Base-by-base conservation (phyloP, 2,113 vertebrate species). In the Burhinus bistriatus region DNA sequence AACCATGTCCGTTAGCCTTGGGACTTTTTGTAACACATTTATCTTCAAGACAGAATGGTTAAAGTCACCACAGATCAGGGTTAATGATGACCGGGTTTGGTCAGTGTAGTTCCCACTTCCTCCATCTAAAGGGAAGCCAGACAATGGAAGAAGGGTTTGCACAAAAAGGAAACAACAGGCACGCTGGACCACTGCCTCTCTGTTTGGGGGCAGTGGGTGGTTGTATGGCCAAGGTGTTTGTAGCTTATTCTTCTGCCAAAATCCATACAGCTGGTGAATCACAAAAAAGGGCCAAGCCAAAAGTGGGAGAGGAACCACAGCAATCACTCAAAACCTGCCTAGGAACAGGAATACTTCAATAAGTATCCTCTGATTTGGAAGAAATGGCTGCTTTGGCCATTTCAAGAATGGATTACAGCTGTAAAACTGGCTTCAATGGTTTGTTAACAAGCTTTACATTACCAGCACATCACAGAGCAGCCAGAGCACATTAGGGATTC, bases 361-460 rank as follows among this genome's bases (percentile, higher is more conserved):
- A 93, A 84, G 80, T 57, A 82, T 32, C 52, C 52, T 78, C 40
- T 45, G 59, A 84, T 82, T 85, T 6, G 4, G 52, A 96, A 87
- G 61, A 91, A 91, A 82, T 0, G 4, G 26, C 73, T 82, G 47
- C 26, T 87, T 76, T 66, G 38, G 23, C 69, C 36, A 65, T 71
- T 91, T 91, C 61, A 76, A 69, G 57, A 85, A 87, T 20, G 44
- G 59, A 71, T 82, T 69, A 69, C 61, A 91, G 87, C 44, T 85
- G 57, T 72, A 84, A 84, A 94, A 84, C 7, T 30, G 84, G n/a
- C 42, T 87, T 87, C 61, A 64, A 10, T 61, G 25, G 32, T 49
- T 91, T 96, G 57, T 79, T 93, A 91, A 89, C 47, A 82, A 87
- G 87, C 38, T 89, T 91, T 79, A 75, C 29, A 79, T 58, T 47